Evolutionary conservation across 2,888 invertebrate species (phyloP), one percentile per base, ranked within the genome.

Genomic region (Dermolepida albohirtum): DNA sequence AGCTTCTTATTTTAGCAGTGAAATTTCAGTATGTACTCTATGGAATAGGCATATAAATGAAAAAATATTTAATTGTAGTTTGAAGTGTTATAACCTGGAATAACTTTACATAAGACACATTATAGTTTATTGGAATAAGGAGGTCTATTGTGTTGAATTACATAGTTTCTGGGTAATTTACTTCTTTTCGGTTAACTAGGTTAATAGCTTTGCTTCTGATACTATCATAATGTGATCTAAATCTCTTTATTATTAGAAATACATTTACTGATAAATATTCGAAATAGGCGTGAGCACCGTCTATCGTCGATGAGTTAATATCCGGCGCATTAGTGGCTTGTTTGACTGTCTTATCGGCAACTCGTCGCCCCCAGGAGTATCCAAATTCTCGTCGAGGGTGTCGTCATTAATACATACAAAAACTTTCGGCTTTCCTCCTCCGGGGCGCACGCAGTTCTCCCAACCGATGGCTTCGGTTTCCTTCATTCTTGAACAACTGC

Each of bases 351-450:
- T 49, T 49, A 49, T 17, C 22, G 49, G 17, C 22, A 49, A 22
- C 49, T 22, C 11, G 49, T 49, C 14, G 49, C 49, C 22, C 49
- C 22, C 50, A 29, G 51, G 50, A 29, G 51, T 22, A 50, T 16
- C 64, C 39, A 49, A 51, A 50, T 50, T 34, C 50, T 50, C 51
- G 51, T 64, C 16, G 50, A 40, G 64, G 22, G 41, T 40, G 51
- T 17, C 50, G 22, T 49, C 49, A 17, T 49, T 49, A 49, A 49
- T 49, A 17, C 22, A 22, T 16, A 22, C 49, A 49, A 49, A 49
- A 49, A 49, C 49, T 49, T 49, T 49, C 22, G 22, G 1, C 22
- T 22, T 8, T 5, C 49, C 47, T 16, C 49, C 49, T 16, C 16
- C 10, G n/a, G 49, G 49, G 22, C 17, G 22, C 49, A 11, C 22